Percentiles rank a stretch among this genome's conserved stretches.
These are phyloP conservation scores for Xenops minutus DNA, from an alignment of 2,797 vertebrate species.

Conservation along the genomic window DNA sequence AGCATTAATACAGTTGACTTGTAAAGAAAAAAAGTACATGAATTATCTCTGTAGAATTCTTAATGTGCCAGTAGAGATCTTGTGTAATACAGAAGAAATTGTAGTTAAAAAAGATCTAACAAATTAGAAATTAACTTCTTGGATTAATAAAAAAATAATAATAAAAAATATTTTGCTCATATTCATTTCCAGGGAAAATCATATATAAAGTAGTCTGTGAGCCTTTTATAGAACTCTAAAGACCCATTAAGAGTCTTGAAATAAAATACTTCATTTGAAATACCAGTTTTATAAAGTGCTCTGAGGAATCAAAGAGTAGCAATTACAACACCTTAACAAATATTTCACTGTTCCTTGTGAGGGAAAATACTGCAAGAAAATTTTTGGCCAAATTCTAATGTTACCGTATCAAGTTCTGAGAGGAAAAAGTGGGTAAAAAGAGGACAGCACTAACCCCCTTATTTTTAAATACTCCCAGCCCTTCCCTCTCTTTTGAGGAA, in stretches of 20 bases:
- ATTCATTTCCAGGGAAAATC: not conserved
- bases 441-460: not conserved
- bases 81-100: not conserved
- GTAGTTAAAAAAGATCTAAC: not conserved
- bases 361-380: not conserved
- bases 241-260: not conserved
- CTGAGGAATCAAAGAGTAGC: not conserved
- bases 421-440: not conserved
- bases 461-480: not conserved
- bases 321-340: not conserved
- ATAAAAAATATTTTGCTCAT: not conserved
- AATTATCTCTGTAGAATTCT: not conserved
- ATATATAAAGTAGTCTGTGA: not conserved
- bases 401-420: not conserved
- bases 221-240: not conserved
- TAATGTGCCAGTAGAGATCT: not conserved
- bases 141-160: not conserved
- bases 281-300: not conserved
- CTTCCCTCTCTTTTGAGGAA: not conserved
- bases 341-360: not conserved
- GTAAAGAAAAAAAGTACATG: not conserved
- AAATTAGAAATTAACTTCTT: not conserved
- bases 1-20: not conserved
- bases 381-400: not conserved
- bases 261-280: not conserved